A percentile compares a stretch with the other conserved stretches of the same genome.
Evolutionary conservation across 2,888 invertebrate genomes (phyloP).

Genomic region (Myopa testacea): DNA sequence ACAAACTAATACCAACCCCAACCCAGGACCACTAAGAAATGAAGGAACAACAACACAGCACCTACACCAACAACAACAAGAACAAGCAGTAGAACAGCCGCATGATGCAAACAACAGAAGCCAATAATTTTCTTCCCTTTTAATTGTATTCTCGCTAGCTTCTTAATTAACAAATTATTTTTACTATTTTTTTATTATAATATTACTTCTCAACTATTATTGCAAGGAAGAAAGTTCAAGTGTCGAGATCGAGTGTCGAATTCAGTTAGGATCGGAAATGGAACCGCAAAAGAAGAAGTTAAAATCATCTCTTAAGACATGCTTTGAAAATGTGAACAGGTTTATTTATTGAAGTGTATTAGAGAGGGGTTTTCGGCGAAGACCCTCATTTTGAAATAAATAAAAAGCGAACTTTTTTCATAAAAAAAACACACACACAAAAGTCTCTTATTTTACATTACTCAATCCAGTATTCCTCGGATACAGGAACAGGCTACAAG

Average conservation of each 20-base stretch:
- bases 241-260: not conserved
- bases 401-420: slow-evolving; percentile 58
- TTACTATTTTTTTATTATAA: slow-evolving; percentile 26
- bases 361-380: not conserved
- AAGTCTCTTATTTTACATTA: not conserved
- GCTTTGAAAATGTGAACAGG: slow-evolving; percentile 1
- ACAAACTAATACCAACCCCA: slow-evolving; percentile 26
- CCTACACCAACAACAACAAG: slow-evolving; percentile 34
- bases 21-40: slow-evolving; percentile 7
- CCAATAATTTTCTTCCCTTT: not conserved
- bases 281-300: not conserved
- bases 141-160: slow-evolving; percentile 17
- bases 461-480: not conserved
- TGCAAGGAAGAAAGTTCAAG: slow-evolving; percentile 49
- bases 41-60: slow-evolving; percentile 31
- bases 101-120: slow-evolving; percentile 44
- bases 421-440: slow-evolving; percentile 27
- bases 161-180: slow-evolving; percentile 32
- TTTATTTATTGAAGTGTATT: not conserved
- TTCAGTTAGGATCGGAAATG: not conserved
- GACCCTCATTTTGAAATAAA: slow-evolving; percentile 49
- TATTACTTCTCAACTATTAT: slow-evolving; percentile 39
- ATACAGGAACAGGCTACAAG: not conserved
- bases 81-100: slow-evolving; percentile 47
- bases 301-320: not conserved